phyloP scores from a whole-genome alignment of 53 echinoderm and acorn worm genomes.

The Crossaster papposus region DNA sequence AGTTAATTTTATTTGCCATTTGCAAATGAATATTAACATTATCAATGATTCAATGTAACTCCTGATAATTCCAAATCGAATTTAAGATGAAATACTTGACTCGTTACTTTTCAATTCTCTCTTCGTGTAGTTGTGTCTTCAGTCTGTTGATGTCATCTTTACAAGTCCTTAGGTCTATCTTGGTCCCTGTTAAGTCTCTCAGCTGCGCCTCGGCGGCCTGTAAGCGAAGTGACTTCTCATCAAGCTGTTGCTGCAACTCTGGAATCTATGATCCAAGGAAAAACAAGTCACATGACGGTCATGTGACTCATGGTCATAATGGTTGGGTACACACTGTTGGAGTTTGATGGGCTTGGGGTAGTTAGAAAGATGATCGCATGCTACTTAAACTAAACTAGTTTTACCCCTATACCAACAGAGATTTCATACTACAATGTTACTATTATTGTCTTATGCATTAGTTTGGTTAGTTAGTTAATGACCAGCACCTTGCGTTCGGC shows the following conservation, averaged over 20 bases:
- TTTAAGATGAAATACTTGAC: neutral
- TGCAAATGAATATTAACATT: no score
- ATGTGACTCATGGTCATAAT: neutral
- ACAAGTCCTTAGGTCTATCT: constrained; percentile 72
- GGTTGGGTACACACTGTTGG: no score
- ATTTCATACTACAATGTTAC: no score
- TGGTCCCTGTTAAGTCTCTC: constrained; percentile 70
- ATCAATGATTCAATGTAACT: no score
- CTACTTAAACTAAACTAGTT: no score
- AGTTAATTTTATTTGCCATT: no score
- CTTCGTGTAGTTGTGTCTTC: constrained; percentile 87
- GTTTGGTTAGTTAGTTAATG: constrained; percentile 21
- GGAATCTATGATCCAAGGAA: constrained; percentile 66
- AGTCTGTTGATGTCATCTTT: constrained; percentile 81
- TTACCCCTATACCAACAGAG: neutral
- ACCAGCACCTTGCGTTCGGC: constrained; percentile 92
- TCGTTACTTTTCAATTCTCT: constrained; percentile 81
- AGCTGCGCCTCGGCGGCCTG: constrained; percentile 86
- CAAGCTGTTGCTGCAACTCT: constrained; percentile 87
- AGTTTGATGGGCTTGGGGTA: no score
- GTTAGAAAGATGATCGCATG: no score
- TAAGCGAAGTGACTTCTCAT: constrained; percentile 76
- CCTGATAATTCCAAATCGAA: no score
- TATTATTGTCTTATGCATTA: no score
- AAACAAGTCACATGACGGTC: neutral